Conservation (phyloP, 2,888 invertebrate species). For the Aproaerema taeniolella region DNA sequence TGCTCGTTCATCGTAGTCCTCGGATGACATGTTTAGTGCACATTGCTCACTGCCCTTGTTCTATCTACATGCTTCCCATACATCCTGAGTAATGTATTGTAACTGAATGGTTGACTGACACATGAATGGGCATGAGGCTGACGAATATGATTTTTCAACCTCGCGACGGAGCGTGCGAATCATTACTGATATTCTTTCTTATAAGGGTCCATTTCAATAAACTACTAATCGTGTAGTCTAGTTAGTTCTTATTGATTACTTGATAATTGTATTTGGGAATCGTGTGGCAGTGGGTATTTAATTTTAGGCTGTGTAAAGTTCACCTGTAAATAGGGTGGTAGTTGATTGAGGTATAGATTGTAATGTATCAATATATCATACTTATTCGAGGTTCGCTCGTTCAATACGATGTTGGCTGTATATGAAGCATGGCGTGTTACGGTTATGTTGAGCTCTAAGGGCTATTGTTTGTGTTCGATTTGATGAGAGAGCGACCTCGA, state of each 20-base stretch:
- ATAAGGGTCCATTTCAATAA: constrained; percentile 37
- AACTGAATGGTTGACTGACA: constrained; percentile 22
- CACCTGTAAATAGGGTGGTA: constrained; percentile 52
- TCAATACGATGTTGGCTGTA: constrained; percentile 37
- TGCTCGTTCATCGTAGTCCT: constrained; percentile 10
- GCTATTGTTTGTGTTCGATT: constrained; percentile 48
- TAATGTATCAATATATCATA: constrained; percentile 40
- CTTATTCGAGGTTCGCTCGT: constrained; percentile 25
- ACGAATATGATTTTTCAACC: constrained; percentile 8
- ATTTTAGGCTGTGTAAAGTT: constrained; percentile 70
- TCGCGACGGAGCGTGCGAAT: constrained; percentile 12
- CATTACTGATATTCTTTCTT: constrained; percentile 24
- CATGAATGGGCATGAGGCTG: constrained; percentile 26
- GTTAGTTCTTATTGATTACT: constrained; percentile 11
- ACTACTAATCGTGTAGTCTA: constrained; percentile 39
- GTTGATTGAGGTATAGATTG: constrained; percentile 44
- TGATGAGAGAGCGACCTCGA: constrained; percentile 44
- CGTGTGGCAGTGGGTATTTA: constrained; percentile 59
- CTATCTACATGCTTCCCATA: constrained; percentile 7
- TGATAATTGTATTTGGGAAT: constrained; percentile 31
- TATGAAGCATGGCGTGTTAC: constrained; percentile 44
- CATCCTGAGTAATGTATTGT: background rate
- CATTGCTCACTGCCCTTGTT: constrained; percentile 14
- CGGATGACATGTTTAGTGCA: constrained; percentile 6
- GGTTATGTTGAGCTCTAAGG: constrained; percentile 50